Percentiles rank a stretch among this genome's conserved stretches.
Evolutionary conservation across 2,113 vertebrate species (phyloP).

Genomic region (Hoplias malabaricus): DNA sequence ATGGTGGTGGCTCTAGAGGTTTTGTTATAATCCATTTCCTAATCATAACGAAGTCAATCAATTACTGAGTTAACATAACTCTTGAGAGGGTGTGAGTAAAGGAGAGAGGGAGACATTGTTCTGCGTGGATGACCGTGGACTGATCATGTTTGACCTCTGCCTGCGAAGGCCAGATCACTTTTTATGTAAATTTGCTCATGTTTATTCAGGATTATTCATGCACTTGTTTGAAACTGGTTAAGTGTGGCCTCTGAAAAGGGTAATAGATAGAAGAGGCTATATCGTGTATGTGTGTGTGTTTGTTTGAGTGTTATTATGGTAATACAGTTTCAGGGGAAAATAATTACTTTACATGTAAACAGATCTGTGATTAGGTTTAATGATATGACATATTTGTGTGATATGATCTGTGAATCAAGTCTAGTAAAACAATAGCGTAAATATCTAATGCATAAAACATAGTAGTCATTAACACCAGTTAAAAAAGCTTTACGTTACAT

Average conservation of each 20-base stretch:
- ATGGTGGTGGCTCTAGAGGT: too few relatives aligned
- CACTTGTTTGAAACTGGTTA: slow-evolving; percentile 27
- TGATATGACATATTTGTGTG: not conserved
- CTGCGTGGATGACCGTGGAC: slow-evolving; percentile 16
- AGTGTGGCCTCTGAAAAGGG: slow-evolving; percentile 17
- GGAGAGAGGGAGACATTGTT: slow-evolving; percentile 1
- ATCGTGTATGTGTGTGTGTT: slow-evolving; percentile 28
- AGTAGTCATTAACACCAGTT: not conserved
- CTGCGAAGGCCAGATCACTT: slow-evolving; percentile 22
- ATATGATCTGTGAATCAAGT: not conserved
- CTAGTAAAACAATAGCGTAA: not conserved
- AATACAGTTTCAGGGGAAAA: not conserved
- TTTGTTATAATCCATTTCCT: not conserved
- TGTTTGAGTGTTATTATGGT: not conserved
- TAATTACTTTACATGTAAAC: not conserved
- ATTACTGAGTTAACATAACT: not conserved
- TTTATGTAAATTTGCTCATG: slow-evolving; percentile 37
- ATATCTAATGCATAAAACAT: not conserved
- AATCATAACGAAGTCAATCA: not conserved
- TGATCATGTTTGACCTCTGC: slow-evolving; percentile 24
- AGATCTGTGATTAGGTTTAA: not conserved
- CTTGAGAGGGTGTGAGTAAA: not conserved
- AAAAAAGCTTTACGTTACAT: too few relatives aligned
- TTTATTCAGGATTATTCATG: slow-evolving; percentile 41
- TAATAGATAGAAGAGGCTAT: slow-evolving; percentile 18